Base-by-base conservation (phyloP, 2,113 vertebrate species). In the Stomatorhinus ivindoensis region DNA sequence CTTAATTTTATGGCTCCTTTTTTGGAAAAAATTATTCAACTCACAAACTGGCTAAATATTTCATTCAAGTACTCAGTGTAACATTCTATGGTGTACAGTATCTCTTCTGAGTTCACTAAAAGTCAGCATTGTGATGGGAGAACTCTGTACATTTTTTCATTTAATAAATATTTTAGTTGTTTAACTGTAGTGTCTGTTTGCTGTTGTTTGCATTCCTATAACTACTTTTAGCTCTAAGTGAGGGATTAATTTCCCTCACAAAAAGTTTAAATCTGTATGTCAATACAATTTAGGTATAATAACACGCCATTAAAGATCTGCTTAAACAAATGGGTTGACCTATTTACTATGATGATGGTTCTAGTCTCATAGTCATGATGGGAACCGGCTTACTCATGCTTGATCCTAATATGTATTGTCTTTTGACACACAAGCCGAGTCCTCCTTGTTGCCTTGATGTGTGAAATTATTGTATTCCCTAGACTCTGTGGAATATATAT, bases 121-220 rank as follows among this genome's bases (percentile, higher is more conserved):
- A 93, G 93, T 93, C 92, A 93, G 94, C 95, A 93, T 94, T 88
- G 93, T 95, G 93, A 93, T 93, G 93, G 93, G 91, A 92, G 91
- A 94, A 94, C 93, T 93, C 93, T 94, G 93, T 94, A 92, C 93
- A 88, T 69, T 91, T 87, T 92, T 92, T 94, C 90, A 7, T 91
- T 94, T 94, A 95, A 95, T 95, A 95, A 95, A 94, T 93, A 94
- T 93, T 95, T 95, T 91, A 93, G 92, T 95, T 95, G 94, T 94
- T 94, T 94, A 89, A 93, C 90, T 90, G 82, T 88, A 91, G 88
- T 89, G 73, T 85, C 86, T 85, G 89, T 88, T 61, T 27, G 44
- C 58, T 47, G 58, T 50, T 84, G 35, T 90, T 50, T 58, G 76
- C 10, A 58, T 80, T 50, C 8, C n/a, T 9, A 89, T 9, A 89